Conservation (phyloP, 2,113 vertebrate genomes). For the Leucoraja erinaceus region DNA sequence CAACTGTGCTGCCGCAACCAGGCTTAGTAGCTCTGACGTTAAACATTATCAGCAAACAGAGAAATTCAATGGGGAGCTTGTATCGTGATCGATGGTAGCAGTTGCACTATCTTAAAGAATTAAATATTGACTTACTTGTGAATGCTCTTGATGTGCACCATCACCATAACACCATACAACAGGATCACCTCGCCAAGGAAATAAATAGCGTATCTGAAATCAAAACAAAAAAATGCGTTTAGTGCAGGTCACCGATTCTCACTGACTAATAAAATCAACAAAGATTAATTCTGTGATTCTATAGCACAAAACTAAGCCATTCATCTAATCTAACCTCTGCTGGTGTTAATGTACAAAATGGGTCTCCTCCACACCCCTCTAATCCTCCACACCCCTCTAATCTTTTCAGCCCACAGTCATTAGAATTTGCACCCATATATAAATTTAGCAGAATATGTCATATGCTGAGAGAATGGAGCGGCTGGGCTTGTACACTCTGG, state of each 20-base stretch:
- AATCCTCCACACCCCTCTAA: no score
- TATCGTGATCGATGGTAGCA: not conserved
- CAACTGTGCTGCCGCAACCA: not conserved
- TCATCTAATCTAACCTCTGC: not conserved
- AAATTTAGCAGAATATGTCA: not conserved
- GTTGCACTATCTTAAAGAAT: not conserved
- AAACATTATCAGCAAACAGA: not conserved
- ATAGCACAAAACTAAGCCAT: not conserved
- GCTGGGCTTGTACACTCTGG: no score
- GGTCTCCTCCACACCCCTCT: no score
- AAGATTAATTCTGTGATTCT: not conserved
- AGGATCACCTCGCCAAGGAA: constrained; percentile 41
- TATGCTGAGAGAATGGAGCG: no score
- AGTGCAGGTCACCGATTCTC: not conserved
- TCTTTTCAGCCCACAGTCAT: not conserved
- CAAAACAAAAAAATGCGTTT: not conserved
- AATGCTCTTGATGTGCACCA: constrained; percentile 36
- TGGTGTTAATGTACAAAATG: not conserved
- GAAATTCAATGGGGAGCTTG: not conserved
- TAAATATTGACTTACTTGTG: constrained; percentile 42
- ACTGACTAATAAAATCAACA: not conserved
- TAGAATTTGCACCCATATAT: not conserved
- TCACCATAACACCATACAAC: constrained; percentile 40
- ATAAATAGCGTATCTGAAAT: constrained; percentile 40
- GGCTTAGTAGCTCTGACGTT: not conserved